Evolutionary conservation across 2,888 invertebrate genomes (phyloP).

Genomic region (Drosophila yooni): DNA sequence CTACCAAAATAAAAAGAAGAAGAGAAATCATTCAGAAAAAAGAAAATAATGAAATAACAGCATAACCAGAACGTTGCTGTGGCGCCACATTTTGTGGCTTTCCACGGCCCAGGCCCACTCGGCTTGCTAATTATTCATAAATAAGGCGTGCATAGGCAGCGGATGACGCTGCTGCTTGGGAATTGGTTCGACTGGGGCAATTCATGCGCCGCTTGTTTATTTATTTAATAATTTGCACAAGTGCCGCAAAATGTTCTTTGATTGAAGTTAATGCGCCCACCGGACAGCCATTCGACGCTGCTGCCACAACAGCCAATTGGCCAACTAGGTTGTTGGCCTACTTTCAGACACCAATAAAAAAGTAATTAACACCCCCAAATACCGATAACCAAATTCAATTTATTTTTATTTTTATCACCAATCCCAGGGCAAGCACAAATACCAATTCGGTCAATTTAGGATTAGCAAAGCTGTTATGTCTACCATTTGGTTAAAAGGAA

Average conservation of each 20-base stretch:
- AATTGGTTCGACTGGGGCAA: constrained; percentile 28
- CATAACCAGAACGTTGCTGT: constrained; percentile 51
- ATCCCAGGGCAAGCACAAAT: constrained; percentile 9
- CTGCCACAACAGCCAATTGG: constrained; percentile 19
- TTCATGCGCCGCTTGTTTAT: constrained; percentile 65
- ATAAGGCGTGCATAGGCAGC: constrained; percentile 67
- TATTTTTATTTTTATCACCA: constrained; percentile 12
- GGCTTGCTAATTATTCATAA: constrained; percentile 82
- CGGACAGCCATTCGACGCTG: constrained; percentile 29
- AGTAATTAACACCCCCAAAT: constrained; percentile 46
- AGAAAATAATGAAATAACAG: constrained; percentile 2
- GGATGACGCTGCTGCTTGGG: constrained; percentile 20
- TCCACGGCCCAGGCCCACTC: constrained; percentile 48
- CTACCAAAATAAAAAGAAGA: constrained; percentile 19
- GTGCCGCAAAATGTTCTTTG: constrained; percentile 78
- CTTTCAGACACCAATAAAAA: constrained; percentile 42
- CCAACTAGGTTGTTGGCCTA: constrained; percentile 35
- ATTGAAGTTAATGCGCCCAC: constrained; percentile 73
- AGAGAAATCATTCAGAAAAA: constrained; percentile 20
- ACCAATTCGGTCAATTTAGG: constrained; percentile 1
- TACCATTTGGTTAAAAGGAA: background rate
- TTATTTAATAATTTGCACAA: constrained; percentile 80
- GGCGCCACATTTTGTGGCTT: constrained; percentile 64
- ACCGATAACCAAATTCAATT: constrained; percentile 22
- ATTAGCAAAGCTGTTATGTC: background rate